Evolutionary conservation across 2,888 invertebrate species (phyloP), one percentile per base, ranked within the genome.

Genomic region (Erpobdella octoculata): DNA sequence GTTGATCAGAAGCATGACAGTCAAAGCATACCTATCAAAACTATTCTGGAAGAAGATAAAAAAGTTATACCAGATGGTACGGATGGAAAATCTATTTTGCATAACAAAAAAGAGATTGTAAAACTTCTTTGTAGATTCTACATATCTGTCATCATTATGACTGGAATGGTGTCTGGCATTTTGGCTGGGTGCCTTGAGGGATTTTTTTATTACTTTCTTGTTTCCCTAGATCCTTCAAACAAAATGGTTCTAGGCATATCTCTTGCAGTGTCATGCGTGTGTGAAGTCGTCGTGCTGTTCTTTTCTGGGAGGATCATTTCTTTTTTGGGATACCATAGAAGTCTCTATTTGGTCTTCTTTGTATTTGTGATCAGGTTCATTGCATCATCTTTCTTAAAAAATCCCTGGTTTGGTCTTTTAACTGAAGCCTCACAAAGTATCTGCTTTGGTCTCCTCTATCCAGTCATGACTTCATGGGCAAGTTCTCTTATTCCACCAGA

Each of bases 151-250:
- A 91, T 93, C 79, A 89, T 93, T 79, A 85, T 90, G 78, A 90
- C 91, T 81, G 85, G 92, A 59, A 90, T 91, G 79, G 87, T 89
- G 36, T 86, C 92, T 77, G 93, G 93, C 73, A 90, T 91, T 79
- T 88, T 91, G 81, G 91, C 91, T 89, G 92, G 92, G 37, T 91
- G 91, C 82, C 90, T 92, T 71, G 92, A 93, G 82, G 91, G 90
- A 69, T 93, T 91, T 81, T 85, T 93, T 38, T 93, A 92, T 82
- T 87, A 92, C 79, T 37, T 78, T 77, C 67, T 76, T 8, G 36
- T 59, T 33, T 64, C 18, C 2, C 62, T 76, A 9, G 74, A 73
- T 8, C 74, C 72, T 28, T 33, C 28, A n/a, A 72, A 77, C 6
- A 78, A 78, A 71, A 71, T 79, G 12, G 75, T 80, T 8, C 74